Base-by-base conservation (phyloP, 2,113 vertebrate genomes). In the Bufo bufo region DNA sequence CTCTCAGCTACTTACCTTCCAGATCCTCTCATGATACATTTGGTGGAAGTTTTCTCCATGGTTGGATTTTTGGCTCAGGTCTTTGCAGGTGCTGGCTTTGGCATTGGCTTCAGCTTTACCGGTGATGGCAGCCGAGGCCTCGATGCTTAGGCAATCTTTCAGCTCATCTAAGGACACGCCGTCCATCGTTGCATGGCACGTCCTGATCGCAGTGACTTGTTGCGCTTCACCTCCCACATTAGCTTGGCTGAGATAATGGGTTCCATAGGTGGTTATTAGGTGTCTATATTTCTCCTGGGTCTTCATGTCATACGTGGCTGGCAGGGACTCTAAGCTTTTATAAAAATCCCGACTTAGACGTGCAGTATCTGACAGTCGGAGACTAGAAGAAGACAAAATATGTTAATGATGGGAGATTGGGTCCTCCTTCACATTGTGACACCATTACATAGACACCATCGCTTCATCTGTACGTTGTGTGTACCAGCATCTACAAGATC, bases 161-260 rank as follows among this genome's bases (percentile, higher is more conserved):
- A 96, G 92, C 3, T 95, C 92, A 0, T 91, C 86, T 89, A 94
- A 92, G 0, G 93, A 90, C 79, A 92, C 91, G 7, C 96, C 94
- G 66, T 93, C 94, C 56, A 95, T 86, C 10, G 94, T 93, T 23
- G 94, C 94, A 88, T 95, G 88, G 90, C 96, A 96, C 6, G 94
- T 96, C 79, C 92, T 92, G 85, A 95, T 94, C 20, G 95, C 95
- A 0, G 95, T 96, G 91, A 96, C 91, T 52, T 93, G 89, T 88
- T 83, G 92, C 63, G 95, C 93, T 50, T 92, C 93, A 17, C 95
- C 96, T 5, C 96, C 96, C 9, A 96, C 93, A 20, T 94, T 92
- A 61, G 95, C 95, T 89, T 93, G 94, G n/a, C 91, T 92, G 83
- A 96, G 94, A 82, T 94, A 96, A 89, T 96, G 96, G 8, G 96